Base-by-base conservation (phyloP, 1,140 invertebrate genomes). In the Apis cerana region DNA sequence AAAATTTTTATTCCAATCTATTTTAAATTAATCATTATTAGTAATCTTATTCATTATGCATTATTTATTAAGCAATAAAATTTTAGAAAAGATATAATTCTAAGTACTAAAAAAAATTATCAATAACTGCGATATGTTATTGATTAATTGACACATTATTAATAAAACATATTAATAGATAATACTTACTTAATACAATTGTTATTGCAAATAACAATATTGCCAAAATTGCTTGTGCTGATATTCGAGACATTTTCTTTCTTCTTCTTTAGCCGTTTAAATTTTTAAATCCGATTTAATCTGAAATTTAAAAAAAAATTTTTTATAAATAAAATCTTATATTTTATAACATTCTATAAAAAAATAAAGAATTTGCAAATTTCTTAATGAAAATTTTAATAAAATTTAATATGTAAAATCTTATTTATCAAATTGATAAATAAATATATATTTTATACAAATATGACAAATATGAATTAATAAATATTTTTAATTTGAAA, bases 181-280 rank as follows among this genome's bases (percentile, higher is more conserved):
- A 43, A 52, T 23, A 74, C 87, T 61, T 81, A 89, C 85, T 79
- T 67, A 82, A 50, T 27, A 70, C 77, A 21, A 82, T 75, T 43
- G 23, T 83, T 77, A 79, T 64, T 78, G 70, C 62, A 81, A 91
- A 68, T 75, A 92, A 85, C 67, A 89, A 71, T 88, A 87, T 85
- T 64, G 84, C 67, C 64, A 85, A 48, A 71, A 86, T 80, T 74
- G 89, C 59, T 67, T 87, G 86, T 83, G 71, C 86, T 88, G 70
- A 83, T 67, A 43, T 27, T 76, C 19, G 67, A 33, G 59, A 74
- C 87, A 88, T 88, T 81, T 87, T 72, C 62, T 69, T 54, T 72
- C 74, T 43, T 59, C 67, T 71, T 58, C 54, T 83, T 76, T 69
- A 27, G 69, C 2, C 62, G 59, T 81, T 61, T 74, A 23, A 54